Conservation (phyloP, 2,113 vertebrate species). For the Morphnarchus princeps region DNA sequence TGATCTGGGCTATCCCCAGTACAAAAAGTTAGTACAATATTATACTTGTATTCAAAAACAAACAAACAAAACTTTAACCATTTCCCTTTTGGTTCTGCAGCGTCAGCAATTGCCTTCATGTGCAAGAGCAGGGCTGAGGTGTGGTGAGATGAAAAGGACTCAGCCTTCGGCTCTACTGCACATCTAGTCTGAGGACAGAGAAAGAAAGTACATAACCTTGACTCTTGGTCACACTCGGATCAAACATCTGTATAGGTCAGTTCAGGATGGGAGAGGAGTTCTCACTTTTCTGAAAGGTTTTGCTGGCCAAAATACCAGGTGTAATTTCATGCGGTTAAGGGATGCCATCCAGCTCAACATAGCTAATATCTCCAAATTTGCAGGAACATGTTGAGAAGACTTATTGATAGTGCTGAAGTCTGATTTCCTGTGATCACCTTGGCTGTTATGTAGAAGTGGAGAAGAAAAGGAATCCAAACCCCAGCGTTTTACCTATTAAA, state of each 20-base stretch:
- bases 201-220: neutral
- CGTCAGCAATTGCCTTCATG: neutral
- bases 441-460: neutral
- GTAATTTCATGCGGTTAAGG: neutral
- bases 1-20: neutral
- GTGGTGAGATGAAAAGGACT: neutral
- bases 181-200: neutral
- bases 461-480: neutral
- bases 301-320: neutral
- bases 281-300: neutral
- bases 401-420: neutral
- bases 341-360: neutral
- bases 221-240: neutral
- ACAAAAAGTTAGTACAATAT: neutral
- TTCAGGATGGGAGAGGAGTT: neutral
- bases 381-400: neutral
- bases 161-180: neutral
- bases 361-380: neutral
- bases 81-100: neutral
- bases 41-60: neutral
- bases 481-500: neutral
- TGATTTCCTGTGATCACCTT: neutral
- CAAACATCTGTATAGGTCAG: rapidly evolving
- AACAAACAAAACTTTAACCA: neutral
- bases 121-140: neutral